Percentiles rank a stretch among this genome's conserved stretches.
Conservation (phyloP, 1,140 invertebrate species). For the Theocolax elegans region DNA sequence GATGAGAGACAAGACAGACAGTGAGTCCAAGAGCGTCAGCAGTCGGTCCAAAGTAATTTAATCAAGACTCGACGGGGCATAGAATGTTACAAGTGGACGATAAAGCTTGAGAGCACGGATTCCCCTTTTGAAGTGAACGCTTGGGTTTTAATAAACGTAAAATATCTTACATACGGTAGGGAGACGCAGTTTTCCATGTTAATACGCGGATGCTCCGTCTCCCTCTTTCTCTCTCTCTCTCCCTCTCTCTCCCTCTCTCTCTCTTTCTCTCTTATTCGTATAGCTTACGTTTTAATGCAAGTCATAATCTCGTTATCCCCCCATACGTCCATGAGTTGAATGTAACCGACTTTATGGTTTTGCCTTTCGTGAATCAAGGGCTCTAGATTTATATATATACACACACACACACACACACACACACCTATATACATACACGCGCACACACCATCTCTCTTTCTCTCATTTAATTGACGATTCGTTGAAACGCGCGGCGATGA, state of each 20-base stretch:
- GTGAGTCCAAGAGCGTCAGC: too few relatives aligned
- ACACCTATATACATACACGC: too few relatives aligned
- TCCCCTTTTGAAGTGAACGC: not conserved
- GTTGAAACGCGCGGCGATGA: not conserved
- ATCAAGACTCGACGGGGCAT: not conserved
- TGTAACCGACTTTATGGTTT: not conserved
- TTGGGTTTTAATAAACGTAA: not conserved
- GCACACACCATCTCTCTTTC: not conserved
- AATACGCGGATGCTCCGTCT: not conserved
- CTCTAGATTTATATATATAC: too few relatives aligned
- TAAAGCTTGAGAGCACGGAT: not conserved
- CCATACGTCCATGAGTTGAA: not conserved
- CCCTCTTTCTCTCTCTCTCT: too few relatives aligned
- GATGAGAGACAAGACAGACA: too few relatives aligned
- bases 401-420: too few relatives aligned
- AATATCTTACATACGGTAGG: not conserved
- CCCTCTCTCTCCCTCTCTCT: too few relatives aligned
- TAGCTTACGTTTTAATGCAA: too few relatives aligned
- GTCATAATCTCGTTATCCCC: conserved; percentile 17
- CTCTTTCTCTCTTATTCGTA: too few relatives aligned
- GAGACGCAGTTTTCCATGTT: not conserved
- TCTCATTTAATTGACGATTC: not conserved
- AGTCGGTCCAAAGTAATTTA: not conserved
- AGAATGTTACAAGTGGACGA: not conserved
- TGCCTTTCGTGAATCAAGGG: not conserved